Percentiles rank a stretch among this genome's conserved stretches.
Evolutionary conservation across 2,797 vertebrate genomes (phyloP).

Genomic region (Poecile montanus): DNA sequence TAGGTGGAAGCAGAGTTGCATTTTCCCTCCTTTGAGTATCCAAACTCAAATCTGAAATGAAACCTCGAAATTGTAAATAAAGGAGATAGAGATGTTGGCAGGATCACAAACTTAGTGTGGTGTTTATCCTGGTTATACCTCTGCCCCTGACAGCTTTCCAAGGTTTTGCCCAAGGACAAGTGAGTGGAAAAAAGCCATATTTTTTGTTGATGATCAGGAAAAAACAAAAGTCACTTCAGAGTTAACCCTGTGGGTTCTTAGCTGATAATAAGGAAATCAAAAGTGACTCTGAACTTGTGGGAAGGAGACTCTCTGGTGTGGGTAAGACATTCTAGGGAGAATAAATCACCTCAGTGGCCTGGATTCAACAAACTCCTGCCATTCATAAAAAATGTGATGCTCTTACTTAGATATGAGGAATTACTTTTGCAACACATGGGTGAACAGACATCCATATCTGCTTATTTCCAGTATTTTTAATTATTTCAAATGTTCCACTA

Average conservation of each 20-base stretch:
- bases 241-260: background rate
- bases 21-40: background rate
- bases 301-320: background rate
- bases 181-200: background rate
- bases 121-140: background rate
- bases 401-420: background rate
- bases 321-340: background rate
- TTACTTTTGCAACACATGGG: rapidly evolving
- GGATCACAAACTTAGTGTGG: background rate
- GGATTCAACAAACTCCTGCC: background rate
- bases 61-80: background rate
- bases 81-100: background rate
- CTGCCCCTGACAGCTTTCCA: background rate
- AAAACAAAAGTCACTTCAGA: background rate
- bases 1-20: background rate
- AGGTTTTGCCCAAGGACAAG: background rate
- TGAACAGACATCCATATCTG: background rate
- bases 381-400: background rate
- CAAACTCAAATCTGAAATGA: background rate
- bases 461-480: background rate
- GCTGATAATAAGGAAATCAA: background rate
- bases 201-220: background rate
- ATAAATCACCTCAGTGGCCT: background rate
- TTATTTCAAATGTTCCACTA: background rate
- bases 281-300: background rate